These are phyloP conservation scores for Scaptomyza montana DNA, from an alignment of 1,140 invertebrate species.

Conservation along the genomic window DNA sequence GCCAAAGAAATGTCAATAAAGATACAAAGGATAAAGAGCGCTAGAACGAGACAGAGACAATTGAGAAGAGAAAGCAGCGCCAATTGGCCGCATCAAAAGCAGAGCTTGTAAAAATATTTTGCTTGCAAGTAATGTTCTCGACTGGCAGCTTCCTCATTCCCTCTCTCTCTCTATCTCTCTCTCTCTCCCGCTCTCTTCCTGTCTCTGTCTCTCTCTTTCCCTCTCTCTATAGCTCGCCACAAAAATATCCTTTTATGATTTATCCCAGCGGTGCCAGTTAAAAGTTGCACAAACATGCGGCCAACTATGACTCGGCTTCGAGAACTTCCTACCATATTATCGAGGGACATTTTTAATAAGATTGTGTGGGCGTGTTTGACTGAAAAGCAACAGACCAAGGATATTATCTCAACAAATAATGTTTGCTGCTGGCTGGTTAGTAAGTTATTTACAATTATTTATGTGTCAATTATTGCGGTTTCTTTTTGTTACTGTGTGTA, in stretches of 20 bases:
- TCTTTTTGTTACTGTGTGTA: slow-evolving; percentile 15
- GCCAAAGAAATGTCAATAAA: slow-evolving; percentile 58
- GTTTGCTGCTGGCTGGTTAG: slow-evolving; percentile 17
- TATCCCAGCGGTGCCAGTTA: slow-evolving; percentile 67
- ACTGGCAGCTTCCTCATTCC: no score
- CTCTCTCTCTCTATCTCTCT: no score
- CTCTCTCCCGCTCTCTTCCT: neutral
- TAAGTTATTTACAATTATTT: slow-evolving; percentile 68
- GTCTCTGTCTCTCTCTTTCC: neutral
- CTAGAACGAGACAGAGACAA: neutral
- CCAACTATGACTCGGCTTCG: slow-evolving; percentile 28
- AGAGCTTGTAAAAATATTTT: slow-evolving; percentile 54
- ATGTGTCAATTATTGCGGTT: slow-evolving; percentile 65
- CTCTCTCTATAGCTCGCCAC: slow-evolving; percentile 16
- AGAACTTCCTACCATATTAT: slow-evolving; percentile 25
- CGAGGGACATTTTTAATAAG: slow-evolving; percentile 66
- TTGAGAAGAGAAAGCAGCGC: slow-evolving; percentile 3
- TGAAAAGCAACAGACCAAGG: neutral
- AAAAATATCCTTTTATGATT: slow-evolving; percentile 69
- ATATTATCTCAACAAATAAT: slow-evolving; percentile 5
- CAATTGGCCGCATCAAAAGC: slow-evolving; percentile 56
- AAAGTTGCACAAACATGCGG: slow-evolving; percentile 58
- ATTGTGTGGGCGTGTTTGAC: slow-evolving; percentile 53
- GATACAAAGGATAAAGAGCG: slow-evolving; percentile 2
- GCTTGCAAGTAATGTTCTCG: slow-evolving; percentile 41